These are phyloP conservation scores for Nautilus pompilius DNA, from an alignment of 1,140 invertebrate species.

Conservation along the genomic window DNA sequence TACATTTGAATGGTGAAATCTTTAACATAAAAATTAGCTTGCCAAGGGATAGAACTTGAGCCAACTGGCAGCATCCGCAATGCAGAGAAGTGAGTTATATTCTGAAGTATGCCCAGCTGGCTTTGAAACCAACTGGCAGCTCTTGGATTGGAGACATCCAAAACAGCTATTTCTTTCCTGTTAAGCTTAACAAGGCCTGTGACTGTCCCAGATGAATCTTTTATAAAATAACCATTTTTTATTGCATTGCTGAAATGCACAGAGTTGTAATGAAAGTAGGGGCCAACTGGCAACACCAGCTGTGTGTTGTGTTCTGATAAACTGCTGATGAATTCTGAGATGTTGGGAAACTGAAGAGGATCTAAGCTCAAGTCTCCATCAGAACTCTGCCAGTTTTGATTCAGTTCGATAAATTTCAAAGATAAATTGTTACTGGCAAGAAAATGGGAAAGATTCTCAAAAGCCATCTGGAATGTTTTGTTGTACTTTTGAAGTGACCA, in stretches of 20 bases:
- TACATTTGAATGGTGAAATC: not conserved
- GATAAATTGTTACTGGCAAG: constrained; percentile 58
- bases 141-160: constrained; percentile 41
- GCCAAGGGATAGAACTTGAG: not conserved
- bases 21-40: not conserved
- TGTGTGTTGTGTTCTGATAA: constrained; percentile 67
- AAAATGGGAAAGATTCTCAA: constrained; percentile 11
- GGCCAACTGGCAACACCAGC: constrained; percentile 84
- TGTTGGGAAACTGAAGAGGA: constrained; percentile 69
- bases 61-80: not conserved
- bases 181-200: constrained; percentile 63
- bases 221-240: constrained; percentile 33
- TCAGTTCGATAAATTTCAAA: constrained; percentile 77
- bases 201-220: constrained; percentile 55
- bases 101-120: constrained; percentile 61
- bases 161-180: constrained; percentile 65
- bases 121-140: constrained; percentile 69
- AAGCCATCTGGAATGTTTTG: constrained; percentile 11
- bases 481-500: constrained; percentile 26
- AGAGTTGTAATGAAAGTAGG: constrained; percentile 80
- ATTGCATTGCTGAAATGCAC: constrained; percentile 55
- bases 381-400: constrained; percentile 85
- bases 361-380: constrained; percentile 79
- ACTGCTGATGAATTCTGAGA: constrained; percentile 60
- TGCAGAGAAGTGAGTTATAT: not conserved